Base-by-base conservation (phyloP, 2,113 vertebrate species). In the Petrocephalus zakoni region DNA sequence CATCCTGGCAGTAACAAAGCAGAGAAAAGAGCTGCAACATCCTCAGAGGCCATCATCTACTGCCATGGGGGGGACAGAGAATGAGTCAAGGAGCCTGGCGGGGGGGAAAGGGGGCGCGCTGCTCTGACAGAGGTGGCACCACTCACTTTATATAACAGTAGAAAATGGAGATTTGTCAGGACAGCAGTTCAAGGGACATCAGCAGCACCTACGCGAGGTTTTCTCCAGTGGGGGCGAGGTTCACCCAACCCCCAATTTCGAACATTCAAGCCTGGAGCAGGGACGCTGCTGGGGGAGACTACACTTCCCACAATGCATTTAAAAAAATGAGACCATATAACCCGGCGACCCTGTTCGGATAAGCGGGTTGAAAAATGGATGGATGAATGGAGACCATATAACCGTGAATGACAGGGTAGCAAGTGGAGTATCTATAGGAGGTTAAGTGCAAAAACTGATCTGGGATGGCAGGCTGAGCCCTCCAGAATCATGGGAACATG, bases 381-480 rank as follows among this genome's bases (percentile, higher is more conserved):
- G n/a, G n/a, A n/a, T n/a, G n/a, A n/a, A n/a, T n/a, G n/a, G 53
- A 25, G 25, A 52, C 21, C n/a, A 68, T 22, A 4, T n/a, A 22
- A 86, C 46, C 15, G 85, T 22, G n/a, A 37, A 17, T 34, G 47
- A 47, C n/a, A 85, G 78, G 72, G 17, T 15, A 42, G 34, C 72
- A 8, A 87, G 25, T n/a, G n/a, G 4, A 83, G 37, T 19, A 68
- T 49, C 47, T 49, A 15, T 47, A 61, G 49, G 17, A 72, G 72
- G 64, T 64, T 58, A 21, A 87, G 61, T 42, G 42, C 53, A 37
- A 52, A 64, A 53, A 87, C 75, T 87, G 83, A 90, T 58, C 42
- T 52, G 52, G 72, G 88, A 49, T 87, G 9, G 22, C 53, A 55
- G 42, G 53, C 56, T 56, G 88, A 37, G 53, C 46, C 47, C 42